phyloP scores from a whole-genome alignment of 1,140 invertebrate species.

The Dermatophagoides farinae region DNA sequence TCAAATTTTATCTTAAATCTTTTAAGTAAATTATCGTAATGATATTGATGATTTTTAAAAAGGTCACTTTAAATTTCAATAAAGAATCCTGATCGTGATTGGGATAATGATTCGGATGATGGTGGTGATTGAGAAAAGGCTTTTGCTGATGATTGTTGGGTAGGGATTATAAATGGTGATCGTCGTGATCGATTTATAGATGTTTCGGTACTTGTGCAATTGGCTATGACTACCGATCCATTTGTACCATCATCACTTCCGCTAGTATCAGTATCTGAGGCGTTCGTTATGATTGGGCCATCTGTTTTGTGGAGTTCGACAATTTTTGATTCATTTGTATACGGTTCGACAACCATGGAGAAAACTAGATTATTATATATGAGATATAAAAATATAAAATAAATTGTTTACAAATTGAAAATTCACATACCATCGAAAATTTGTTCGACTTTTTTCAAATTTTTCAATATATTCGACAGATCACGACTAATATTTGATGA shows the following conservation, averaged over 20 bases:
- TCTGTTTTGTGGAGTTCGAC: too few species aligned
- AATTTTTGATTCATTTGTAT: too few species aligned
- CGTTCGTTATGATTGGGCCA: neutral
- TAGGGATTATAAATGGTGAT: neutral
- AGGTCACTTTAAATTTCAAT: conserved; percentile 2
- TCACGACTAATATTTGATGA: conserved; percentile 26
- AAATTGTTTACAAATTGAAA: neutral
- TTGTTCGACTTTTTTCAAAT: conserved; percentile 37
- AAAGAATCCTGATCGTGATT: neutral
- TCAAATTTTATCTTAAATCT: neutral
- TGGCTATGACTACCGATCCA: neutral
- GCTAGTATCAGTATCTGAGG: neutral
- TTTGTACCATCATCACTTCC: neutral
- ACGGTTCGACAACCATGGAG: neutral
- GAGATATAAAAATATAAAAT: neutral
- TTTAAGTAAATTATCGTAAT: neutral
- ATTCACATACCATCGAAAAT: conserved; percentile 31
- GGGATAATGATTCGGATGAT: neutral
- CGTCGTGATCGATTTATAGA: neutral
- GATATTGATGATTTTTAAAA: neutral
- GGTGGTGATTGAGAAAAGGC: neutral
- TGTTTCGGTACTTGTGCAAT: neutral
- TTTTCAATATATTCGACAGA: conserved; percentile 35
- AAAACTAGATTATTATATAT: neutral
- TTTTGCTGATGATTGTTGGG: neutral